Evolutionary conservation across 2,113 vertebrate species (phyloP).

Genomic region (Malurus melanocephalus): DNA sequence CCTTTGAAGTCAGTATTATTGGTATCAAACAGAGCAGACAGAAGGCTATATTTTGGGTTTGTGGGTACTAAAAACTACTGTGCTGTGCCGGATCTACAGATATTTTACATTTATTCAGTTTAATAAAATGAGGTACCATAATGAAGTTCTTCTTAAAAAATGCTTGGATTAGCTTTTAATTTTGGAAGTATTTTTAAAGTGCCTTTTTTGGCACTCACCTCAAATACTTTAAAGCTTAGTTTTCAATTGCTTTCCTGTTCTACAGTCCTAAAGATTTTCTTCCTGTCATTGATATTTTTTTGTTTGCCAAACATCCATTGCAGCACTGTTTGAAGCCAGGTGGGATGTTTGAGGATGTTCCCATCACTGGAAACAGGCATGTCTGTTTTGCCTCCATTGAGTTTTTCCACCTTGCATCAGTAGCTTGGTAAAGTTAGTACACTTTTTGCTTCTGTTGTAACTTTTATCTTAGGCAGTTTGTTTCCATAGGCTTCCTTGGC

Average conservation of each 20-base stretch:
- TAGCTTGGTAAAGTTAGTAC: neutral
- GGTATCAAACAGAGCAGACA: neutral
- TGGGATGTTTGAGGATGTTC: neutral
- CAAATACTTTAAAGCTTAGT: neutral
- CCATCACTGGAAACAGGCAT: neutral
- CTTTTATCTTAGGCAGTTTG: neutral
- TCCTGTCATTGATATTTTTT: neutral
- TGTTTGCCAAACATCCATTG: neutral
- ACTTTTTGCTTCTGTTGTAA: neutral
- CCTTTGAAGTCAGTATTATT: neutral
- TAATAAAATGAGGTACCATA: neutral
- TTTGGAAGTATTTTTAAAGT: neutral
- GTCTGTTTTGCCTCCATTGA: neutral
- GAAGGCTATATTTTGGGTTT: neutral
- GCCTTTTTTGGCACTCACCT: neutral
- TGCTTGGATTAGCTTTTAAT: neutral
- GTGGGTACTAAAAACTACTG: neutral
- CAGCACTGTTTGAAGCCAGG: neutral
- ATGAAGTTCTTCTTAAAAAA: neutral
- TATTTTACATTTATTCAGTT: neutral
- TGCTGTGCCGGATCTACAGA: rapidly evolving
- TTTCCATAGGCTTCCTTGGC: neutral
- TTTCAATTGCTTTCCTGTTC: neutral
- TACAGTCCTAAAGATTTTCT: neutral
- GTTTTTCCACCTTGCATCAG: neutral